These are phyloP conservation scores for Chionodraco myersi DNA, from an alignment of 2,113 vertebrate species.

Conservation along the genomic window DNA sequence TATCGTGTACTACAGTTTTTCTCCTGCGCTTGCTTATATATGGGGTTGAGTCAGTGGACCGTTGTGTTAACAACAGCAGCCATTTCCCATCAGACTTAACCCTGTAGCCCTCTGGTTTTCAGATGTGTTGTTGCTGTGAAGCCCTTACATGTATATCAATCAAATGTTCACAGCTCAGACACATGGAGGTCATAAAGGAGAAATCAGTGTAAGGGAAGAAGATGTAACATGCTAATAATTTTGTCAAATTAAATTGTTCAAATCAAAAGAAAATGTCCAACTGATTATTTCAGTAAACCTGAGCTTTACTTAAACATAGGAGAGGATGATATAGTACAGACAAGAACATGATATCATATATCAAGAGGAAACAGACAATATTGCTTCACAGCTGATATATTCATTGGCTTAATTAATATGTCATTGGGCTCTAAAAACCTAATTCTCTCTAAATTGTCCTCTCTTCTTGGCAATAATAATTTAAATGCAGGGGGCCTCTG, in stretches of 20 bases:
- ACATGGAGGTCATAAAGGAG: slow-evolving; percentile 47
- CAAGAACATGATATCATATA: slow-evolving; percentile 48
- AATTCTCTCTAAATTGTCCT: slow-evolving; percentile 79
- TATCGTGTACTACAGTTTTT: not conserved
- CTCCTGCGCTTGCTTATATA: slow-evolving; percentile 12
- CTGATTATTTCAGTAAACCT: slow-evolving; percentile 13
- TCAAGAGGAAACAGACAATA: slow-evolving; percentile 55
- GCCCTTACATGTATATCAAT: slow-evolving; percentile 24
- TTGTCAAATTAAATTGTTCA: not conserved
- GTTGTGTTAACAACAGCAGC: slow-evolving; percentile 31
- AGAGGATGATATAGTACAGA: slow-evolving; percentile 16
- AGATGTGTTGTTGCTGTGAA: slow-evolving; percentile 21
- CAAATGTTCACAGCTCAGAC: slow-evolving; percentile 19
- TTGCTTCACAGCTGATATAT: slow-evolving; percentile 71
- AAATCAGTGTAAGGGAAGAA: slow-evolving; percentile 6
- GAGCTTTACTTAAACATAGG: slow-evolving; percentile 47
- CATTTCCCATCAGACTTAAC: slow-evolving; percentile 33
- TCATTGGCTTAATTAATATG: slow-evolving; percentile 81
- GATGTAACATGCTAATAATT: not conserved
- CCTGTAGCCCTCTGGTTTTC: slow-evolving; percentile 18
- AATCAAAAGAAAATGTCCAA: not conserved
- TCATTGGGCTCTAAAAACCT: slow-evolving; percentile 77
- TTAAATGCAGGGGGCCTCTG: slow-evolving; percentile 63
- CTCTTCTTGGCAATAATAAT: slow-evolving; percentile 70
- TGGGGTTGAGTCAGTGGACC: slow-evolving; percentile 14